Base-by-base conservation (phyloP, 37 sponge, comb jelly and placozoan species). In the Tethya wilhelma region DNA sequence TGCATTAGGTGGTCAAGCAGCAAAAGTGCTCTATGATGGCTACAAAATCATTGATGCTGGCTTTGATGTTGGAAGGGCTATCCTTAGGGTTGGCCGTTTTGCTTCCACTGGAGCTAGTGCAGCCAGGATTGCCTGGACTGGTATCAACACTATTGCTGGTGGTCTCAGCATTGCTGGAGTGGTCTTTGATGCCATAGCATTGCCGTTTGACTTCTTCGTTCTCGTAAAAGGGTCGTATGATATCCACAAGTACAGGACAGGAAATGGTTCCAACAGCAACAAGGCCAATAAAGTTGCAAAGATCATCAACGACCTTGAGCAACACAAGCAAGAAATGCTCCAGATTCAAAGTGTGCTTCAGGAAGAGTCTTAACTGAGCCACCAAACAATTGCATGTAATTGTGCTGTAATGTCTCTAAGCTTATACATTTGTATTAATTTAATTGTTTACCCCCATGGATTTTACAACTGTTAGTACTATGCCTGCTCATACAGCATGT, bases 121-220 rank as follows among this genome's bases (percentile, higher is more conserved):
- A 68, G 38, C 42, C 7, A 17, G 63, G 8, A 26, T 62, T 62
- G 29, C 29, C 2, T 55, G 34, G 34, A 25, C 62, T 12, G 62
- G 39, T 4, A 40, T 75, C 40, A 55, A 23, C 11, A 58, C 62
- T 36, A 31, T 33, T 75, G 62, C 56, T 36, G 40, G 62, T 31
- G 62, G n/a, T 8, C 38, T 58, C 23, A 34, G 62, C 32, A 58
- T 33, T 34, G 76, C 60, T 36, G 62, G 76, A 28, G 38, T 58
- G 14, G 25, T 75, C 7, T 57, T 75, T 25, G 76, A 75, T 58
- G 9, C 29, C 2, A 41, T 75, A 34, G 45, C 55, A 19, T 7
- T 75, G 9, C 76, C 76, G 8, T 34, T 75, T 75, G 76, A 75
- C 32, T 36, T 75, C 4, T 22, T 11, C 17, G 76, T 75, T 28